These are phyloP conservation scores for Caenorhabditis drosophilae DNA, from an alignment of 2,888 invertebrate species.

Conservation along the genomic window DNA sequence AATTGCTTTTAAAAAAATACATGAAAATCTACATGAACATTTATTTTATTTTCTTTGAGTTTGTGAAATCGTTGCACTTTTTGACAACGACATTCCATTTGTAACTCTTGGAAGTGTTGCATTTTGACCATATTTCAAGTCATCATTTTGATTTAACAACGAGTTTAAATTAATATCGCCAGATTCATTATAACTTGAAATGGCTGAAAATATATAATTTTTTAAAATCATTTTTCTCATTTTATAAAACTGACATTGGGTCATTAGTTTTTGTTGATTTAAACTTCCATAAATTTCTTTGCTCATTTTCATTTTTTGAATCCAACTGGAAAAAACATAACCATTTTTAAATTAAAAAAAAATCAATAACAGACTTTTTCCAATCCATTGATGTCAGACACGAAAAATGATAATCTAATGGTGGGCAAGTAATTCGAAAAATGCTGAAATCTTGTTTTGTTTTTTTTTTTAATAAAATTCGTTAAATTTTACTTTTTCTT, in stretches of 20 bases:
- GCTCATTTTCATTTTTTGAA: slow-evolving; percentile 41
- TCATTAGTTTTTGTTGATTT: slow-evolving; percentile 29
- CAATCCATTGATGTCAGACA: slow-evolving; percentile 48
- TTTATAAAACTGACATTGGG: slow-evolving; percentile 32
- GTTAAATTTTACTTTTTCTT: slow-evolving; percentile 58
- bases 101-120: too few relatives aligned
- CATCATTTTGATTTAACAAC: too few relatives aligned
- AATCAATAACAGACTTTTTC: slow-evolving; percentile 36
- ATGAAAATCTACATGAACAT: too few relatives aligned
- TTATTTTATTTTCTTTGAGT: too few relatives aligned
- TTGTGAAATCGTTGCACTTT: too few relatives aligned
- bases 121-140: too few relatives aligned
- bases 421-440: slow-evolving; percentile 47
- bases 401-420: slow-evolving; percentile 52
- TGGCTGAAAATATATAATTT: slow-evolving; percentile 30
- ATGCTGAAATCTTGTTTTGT: slow-evolving; percentile 49
- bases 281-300: slow-evolving; percentile 31
- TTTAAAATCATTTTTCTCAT: background rate
- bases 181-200: slow-evolving; percentile 34
- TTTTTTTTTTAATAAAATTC: background rate
- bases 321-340: slow-evolving; percentile 36
- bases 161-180: too few relatives aligned
- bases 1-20: too few relatives aligned
- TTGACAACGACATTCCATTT: too few relatives aligned
- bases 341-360: background rate